Evolutionary conservation across 2,888 invertebrate species (phyloP), one percentile per base, ranked within the genome.

Genomic region (Clusia tigrina): DNA sequence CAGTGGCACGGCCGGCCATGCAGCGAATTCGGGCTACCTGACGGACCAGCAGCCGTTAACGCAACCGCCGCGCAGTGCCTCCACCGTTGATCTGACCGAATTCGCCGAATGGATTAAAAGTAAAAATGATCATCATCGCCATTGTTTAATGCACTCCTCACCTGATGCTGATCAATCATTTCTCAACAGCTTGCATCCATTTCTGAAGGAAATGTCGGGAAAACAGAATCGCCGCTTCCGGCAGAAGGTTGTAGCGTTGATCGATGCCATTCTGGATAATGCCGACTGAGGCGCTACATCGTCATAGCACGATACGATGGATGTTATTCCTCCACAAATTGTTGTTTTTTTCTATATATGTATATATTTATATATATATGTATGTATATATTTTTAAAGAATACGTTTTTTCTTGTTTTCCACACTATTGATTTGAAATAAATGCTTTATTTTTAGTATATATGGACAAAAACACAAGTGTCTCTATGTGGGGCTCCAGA

Each of bases 201-300:
- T 74, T 71, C 67, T 80, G 18, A 80, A 74, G 67, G 80, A 80
- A 68, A 80, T 80, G 80, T 74, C 69, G 24, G 80, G 80, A 57
- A 80, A 81, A 61, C 81, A 80, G 69, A 81, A 78, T 67, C 77
- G 81, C 9, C 76, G 80, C 51, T 80, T 80, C 69, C 76, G 78
- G 17, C 81, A 81, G 62, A 79, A 80, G 60, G 80, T 81, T 15
- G 70, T 81, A 9, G 81, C 73, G 1, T 73, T 80, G 20, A 80
- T 80, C 54, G 81, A 80, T 66, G 76, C 72, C 66, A 71, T 80
- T 26, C 74, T 80, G 63, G 80, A 80, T 57, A 78, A 80, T 71
- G 64, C 67, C 46, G 72, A 72, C 60, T 72, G 70, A 60, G 32
- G 12, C 17, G 26, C 32, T 32, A 6, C 32, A 32, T 9, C 32